Evolutionary conservation across 2,113 vertebrate genomes (phyloP).

Genomic region (Cepphus grylle): DNA sequence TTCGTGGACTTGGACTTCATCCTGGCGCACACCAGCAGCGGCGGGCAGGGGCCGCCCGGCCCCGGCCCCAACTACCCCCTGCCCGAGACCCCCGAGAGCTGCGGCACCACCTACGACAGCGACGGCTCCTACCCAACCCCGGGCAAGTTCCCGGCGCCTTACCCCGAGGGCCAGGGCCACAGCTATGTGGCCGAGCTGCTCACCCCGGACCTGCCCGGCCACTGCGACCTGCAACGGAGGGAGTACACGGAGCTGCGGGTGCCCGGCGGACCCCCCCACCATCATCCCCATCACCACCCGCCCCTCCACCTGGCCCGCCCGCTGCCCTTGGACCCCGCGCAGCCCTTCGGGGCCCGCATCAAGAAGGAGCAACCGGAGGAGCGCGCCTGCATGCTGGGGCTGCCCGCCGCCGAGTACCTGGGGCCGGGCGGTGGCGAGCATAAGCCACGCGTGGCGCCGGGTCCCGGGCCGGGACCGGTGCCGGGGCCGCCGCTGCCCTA

Average conservation of each 20-base stretch:
- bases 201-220: constrained; percentile 68
- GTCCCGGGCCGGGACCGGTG: constrained; percentile 6
- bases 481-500: constrained; percentile 50
- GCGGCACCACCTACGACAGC: constrained; percentile 76
- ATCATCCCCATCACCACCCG: constrained; percentile 41
- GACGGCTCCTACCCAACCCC: constrained; percentile 72
- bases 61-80: constrained; percentile 76
- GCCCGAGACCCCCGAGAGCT: constrained; percentile 90
- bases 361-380: constrained; percentile 80
- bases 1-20: constrained; percentile 92
- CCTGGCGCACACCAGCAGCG: constrained; percentile 79
- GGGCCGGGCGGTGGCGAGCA: constrained; percentile 68
- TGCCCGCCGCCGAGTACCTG: constrained; percentile 66
- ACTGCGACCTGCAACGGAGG: constrained; percentile 58
- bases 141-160: constrained; percentile 55
- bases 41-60: constrained; percentile 33
- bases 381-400: constrained; percentile 83
- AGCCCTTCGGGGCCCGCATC: constrained; percentile 78
- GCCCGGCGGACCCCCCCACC: constrained; percentile 44
- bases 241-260: constrained; percentile 83
- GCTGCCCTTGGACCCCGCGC: constrained; percentile 37
- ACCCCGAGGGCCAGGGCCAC: constrained; percentile 69
- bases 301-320: constrained; percentile 24
- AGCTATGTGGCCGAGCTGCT: constrained; percentile 90
- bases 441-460: constrained; percentile 59